A percentile compares a stretch with the other conserved stretches of the same genome.
phyloP scores from a whole-genome alignment of 2,113 vertebrate genomes.

The Haplotaxodon microlepis region DNA sequence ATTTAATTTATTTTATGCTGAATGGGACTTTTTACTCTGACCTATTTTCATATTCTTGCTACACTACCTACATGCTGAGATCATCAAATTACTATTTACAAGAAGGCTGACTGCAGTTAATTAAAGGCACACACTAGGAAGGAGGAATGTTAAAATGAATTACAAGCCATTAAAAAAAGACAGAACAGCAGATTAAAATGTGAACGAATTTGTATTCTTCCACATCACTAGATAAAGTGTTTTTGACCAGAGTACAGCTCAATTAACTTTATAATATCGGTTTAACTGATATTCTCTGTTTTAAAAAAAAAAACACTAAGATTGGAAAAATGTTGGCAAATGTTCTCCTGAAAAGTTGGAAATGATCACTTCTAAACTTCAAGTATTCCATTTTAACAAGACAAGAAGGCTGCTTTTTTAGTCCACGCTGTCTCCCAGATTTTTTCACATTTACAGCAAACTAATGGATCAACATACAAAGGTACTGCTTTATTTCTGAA shows the following conservation, averaged over 20 bases:
- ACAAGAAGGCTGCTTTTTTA: not conserved
- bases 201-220: not conserved
- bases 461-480: not conserved
- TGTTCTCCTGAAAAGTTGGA: not conserved
- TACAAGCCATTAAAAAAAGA: not conserved
- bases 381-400: not conserved
- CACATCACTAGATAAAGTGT: not conserved
- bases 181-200: not conserved
- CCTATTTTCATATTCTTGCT: not conserved
- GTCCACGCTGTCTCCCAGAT: not conserved
- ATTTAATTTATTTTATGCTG: not conserved
- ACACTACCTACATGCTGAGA: not conserved
- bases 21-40: not conserved
- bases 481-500: not conserved
- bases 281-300: not conserved
- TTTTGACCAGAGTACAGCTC: not conserved
- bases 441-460: not conserved
- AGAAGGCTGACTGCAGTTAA: not conserved
- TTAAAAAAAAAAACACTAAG: not conserved
- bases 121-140: not conserved
- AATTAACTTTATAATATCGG: not conserved
- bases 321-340: not conserved
- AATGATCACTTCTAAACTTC: not conserved
- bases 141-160: not conserved
- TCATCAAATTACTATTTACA: not conserved